Conservation (phyloP, 92 coral and sea anemone genomes). For the Porites evermanni region DNA sequence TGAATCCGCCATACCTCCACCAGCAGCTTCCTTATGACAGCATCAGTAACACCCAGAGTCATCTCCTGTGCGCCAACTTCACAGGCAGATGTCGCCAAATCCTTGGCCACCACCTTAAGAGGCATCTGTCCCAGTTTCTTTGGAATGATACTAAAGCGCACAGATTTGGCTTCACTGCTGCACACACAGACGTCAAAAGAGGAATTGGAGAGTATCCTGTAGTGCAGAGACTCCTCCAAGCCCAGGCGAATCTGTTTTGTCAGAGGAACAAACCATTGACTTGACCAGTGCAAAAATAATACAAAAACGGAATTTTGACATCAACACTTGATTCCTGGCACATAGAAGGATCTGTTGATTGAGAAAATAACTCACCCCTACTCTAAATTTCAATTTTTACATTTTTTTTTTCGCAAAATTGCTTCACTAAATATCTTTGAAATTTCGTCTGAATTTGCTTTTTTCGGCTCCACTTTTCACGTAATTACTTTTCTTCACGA, state of each 20-base stretch:
- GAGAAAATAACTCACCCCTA: no score
- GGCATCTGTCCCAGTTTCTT: constrained; percentile 84
- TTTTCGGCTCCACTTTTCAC: no score
- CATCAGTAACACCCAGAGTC: constrained; percentile 76
- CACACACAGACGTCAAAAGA: constrained; percentile 80
- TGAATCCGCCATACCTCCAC: constrained; percentile 70
- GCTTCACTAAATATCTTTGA: no score
- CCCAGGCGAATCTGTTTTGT: constrained; percentile 70
- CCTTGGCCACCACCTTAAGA: constrained; percentile 75
- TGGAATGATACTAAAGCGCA: constrained; percentile 79
- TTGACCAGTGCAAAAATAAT: no score
- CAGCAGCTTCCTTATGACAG: constrained; percentile 81
- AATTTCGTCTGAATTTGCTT: no score
- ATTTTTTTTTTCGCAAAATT: no score
- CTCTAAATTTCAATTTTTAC: no score
- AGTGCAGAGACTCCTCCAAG: constrained; percentile 67
- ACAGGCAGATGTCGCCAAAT: constrained; percentile 68
- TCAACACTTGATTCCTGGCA: no score
- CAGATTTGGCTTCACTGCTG: constrained; percentile 90
- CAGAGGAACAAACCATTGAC: no score
- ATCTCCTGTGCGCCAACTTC: constrained; percentile 52
- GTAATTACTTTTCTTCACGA: no score
- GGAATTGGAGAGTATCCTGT: constrained; percentile 56
- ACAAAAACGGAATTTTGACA: no score
- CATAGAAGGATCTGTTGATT: no score